These are phyloP conservation scores for Caenorhabditis sp. DNA, from an alignment of 2,888 invertebrate genomes.

Conservation along the genomic window DNA sequence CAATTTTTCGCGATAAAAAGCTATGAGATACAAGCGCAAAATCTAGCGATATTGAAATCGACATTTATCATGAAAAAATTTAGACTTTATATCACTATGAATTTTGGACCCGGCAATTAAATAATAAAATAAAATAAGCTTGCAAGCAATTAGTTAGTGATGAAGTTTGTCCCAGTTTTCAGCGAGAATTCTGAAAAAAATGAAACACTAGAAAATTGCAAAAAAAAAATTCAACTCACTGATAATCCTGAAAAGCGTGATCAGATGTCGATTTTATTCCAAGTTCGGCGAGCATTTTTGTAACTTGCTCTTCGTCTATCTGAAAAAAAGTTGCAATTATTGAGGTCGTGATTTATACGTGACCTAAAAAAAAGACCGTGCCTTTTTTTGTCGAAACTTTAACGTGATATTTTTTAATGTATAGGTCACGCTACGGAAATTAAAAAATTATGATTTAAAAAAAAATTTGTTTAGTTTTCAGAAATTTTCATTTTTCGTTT, in stretches of 20 bases:
- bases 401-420: too few relatives aligned
- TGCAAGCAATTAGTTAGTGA: not conserved
- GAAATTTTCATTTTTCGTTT: too few relatives aligned
- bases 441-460: too few relatives aligned
- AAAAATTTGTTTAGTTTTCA: too few relatives aligned
- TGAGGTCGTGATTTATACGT: too few relatives aligned
- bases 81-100: too few relatives aligned
- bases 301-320: conserved; percentile 37
- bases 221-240: conserved; percentile 2
- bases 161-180: conserved; percentile 34
- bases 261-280: conserved; percentile 21
- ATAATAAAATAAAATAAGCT: not conserved
- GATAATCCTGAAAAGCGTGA: conserved; percentile 38
- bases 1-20: conserved; percentile 1
- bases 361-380: too few relatives aligned
- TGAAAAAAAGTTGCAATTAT: not conserved
- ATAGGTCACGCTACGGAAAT: too few relatives aligned
- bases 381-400: too few relatives aligned
- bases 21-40: not conserved
- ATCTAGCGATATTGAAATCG: too few relatives aligned
- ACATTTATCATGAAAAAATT: too few relatives aligned
- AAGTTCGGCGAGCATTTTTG: conserved; percentile 30
- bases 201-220: not conserved
- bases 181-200: conserved; percentile 22
- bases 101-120: not conserved